A percentile compares a stretch with the other conserved stretches of the same genome.
These are phyloP conservation scores for Alethe diademata DNA, from an alignment of 2,113 vertebrate species.

Conservation along the genomic window DNA sequence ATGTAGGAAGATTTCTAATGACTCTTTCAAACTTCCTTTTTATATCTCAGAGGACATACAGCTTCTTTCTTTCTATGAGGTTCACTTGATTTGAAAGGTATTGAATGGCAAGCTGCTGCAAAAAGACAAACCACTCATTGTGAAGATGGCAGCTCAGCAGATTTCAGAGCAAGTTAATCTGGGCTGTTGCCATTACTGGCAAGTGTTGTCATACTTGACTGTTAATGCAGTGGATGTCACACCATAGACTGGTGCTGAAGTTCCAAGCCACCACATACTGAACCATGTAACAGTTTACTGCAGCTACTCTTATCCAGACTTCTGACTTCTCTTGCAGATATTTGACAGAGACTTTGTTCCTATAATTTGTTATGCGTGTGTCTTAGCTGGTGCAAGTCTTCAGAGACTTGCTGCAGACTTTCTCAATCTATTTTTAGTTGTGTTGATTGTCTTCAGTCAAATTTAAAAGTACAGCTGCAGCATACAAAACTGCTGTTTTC, in stretches of 20 bases:
- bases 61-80: not conserved
- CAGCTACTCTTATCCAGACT: not conserved
- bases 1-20: conserved; percentile 2
- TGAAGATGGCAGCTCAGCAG: not conserved
- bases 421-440: not conserved
- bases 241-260: not conserved
- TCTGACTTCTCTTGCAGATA: not conserved
- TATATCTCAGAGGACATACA: not conserved
- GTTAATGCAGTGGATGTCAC: not conserved
- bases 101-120: conserved; percentile 53
- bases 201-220: not conserved
- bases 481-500: not conserved
- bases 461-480: not conserved
- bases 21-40: conserved; percentile 29
- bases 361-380: not conserved
- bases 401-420: not conserved
- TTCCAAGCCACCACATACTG: not conserved
- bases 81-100: not conserved
- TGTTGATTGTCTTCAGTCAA: not conserved
- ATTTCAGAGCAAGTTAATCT: not conserved
- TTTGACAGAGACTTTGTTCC: not conserved
- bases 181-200: not conserved
- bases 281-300: not conserved
- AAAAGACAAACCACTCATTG: conserved; percentile 28
- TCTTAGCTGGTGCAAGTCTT: not conserved